These are phyloP conservation scores for Leucosticte australis DNA, from an alignment of 2,113 vertebrate genomes.

Conservation along the genomic window DNA sequence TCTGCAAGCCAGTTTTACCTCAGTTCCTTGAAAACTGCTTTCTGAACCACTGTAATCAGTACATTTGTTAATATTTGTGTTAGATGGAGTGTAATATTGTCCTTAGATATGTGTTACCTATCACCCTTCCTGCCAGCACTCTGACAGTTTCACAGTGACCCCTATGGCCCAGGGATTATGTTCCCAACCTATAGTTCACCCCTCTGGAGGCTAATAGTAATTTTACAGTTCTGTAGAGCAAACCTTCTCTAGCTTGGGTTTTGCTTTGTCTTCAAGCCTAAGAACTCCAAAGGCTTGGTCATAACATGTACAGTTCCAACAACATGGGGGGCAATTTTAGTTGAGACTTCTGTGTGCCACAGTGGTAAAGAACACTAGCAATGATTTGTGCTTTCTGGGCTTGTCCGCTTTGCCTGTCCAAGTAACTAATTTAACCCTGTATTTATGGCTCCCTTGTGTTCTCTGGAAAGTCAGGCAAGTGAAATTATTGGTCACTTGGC, in stretches of 20 bases:
- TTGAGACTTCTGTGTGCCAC: not conserved
- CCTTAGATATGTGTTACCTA: not conserved
- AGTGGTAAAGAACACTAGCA: not conserved
- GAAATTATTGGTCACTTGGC: not conserved
- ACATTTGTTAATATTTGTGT: not conserved
- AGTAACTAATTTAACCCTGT: not conserved
- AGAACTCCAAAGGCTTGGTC: not conserved
- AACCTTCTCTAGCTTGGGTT: not conserved
- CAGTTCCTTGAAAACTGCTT: not conserved
- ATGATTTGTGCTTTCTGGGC: not conserved
- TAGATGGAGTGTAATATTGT: not conserved
- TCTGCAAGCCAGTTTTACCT: not conserved
- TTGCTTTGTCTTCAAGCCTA: not conserved
- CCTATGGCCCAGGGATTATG: accelerated
- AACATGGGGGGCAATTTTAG: not conserved
- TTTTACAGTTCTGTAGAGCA: not conserved
- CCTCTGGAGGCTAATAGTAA: accelerated
- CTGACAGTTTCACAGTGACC: accelerated
- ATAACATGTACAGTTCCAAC: not conserved
- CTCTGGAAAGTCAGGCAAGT: not conserved
- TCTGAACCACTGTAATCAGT: not conserved
- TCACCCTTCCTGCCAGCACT: not conserved
- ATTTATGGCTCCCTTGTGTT: not conserved
- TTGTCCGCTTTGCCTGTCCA: not conserved
- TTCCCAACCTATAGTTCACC: not conserved